Evolutionary conservation across 2,113 vertebrate genomes (phyloP), one percentile per base, ranked within the genome.

Genomic region (Micromys minutus): DNA sequence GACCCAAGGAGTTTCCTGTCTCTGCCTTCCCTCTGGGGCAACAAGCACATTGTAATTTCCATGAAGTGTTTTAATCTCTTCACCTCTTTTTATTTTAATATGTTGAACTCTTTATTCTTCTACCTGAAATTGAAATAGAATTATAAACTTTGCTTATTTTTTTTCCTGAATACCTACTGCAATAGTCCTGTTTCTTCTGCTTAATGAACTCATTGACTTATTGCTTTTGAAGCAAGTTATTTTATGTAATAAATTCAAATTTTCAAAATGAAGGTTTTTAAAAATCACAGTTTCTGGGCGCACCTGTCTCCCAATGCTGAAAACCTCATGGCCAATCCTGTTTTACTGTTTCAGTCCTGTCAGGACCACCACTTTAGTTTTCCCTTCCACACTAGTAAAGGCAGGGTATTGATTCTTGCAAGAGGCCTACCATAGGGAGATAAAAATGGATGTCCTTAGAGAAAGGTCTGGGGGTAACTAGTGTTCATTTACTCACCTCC

Each of bases 201-300:
- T 93, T 71, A 55, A 29, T 87, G 29, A 89, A 91, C 87, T 91
- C 34, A 81, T 94, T 92, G 71, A 39, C 10, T 91, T 85, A 39
- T 6, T 71, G 47, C 65, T 71, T 71, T 71, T 29, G 79, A 90
- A 89, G 57, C 45, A 91, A 77, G 55, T 36, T 72, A 13, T 89
- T 91, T 91, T 83, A 71, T 89, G 34, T 65, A 91, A 55, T 52
- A 71, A 22, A 29, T 65, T 47, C 22, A 52, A 83, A 75, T 47
- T 81, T 92, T 0, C 80, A 92, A 92, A 89, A n/a, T 61, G 45
- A 61, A 96, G 83, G 59, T 26, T 52, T 16, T 45, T 24, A 77
- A 88, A n/a, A 79, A 89, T 61, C 6, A 31, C 10, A 50, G 11
- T 12, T 42, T 47, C 59, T 31, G 15, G 12, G 9, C 26, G 0